Conservation (phyloP, 2,888 invertebrate genomes). For the Calameuta pallipes region DNA sequence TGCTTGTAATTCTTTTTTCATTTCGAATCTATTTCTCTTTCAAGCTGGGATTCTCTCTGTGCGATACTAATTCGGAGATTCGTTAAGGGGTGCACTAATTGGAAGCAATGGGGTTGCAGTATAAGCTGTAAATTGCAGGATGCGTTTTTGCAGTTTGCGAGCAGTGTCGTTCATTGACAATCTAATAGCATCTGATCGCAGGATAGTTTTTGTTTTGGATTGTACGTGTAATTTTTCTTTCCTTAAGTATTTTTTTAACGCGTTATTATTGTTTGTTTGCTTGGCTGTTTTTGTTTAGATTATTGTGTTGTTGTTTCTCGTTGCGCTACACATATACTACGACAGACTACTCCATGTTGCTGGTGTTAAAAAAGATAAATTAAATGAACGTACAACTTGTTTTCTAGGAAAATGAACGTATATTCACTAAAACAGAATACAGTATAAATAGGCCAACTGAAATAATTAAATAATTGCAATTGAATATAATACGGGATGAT, state of each 20-base stretch:
- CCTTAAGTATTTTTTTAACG: neutral
- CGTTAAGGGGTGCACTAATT: neutral
- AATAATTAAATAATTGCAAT: constrained; percentile 1
- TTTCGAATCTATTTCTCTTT: neutral
- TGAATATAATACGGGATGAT: neutral
- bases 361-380: neutral
- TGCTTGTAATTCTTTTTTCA: neutral
- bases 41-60: neutral
- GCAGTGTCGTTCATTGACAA: neutral
- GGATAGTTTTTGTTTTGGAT: no score
- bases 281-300: neutral
- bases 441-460: neutral
- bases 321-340: neutral
- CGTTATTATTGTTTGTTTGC: neutral
- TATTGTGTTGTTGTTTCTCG: neutral
- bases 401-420: constrained; percentile 14
- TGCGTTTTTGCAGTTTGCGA: neutral
- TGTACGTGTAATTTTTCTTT: no score
- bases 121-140: neutral
- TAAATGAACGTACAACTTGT: neutral
- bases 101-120: neutral
- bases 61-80: neutral
- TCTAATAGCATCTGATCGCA: neutral
- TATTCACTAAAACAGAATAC: constrained; percentile 35
- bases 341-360: neutral